Conservation (phyloP, 2,113 vertebrate species). For the Nesospiza acunhae region DNA sequence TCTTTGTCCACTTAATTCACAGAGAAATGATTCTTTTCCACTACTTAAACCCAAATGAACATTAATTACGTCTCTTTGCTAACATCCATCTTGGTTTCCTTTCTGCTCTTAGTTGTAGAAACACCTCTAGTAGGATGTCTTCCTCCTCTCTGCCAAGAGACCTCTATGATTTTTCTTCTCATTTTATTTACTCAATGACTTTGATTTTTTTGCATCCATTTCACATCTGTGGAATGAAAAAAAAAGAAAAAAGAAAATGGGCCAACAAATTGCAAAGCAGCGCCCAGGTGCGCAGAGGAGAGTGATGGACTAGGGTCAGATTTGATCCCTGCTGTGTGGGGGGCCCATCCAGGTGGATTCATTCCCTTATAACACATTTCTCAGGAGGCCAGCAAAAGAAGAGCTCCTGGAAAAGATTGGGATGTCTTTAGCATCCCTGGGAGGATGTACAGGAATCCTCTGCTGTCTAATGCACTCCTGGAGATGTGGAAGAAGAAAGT, state of each 20-base stretch:
- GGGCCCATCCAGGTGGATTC: neutral
- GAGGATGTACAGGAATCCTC: constrained; percentile 50
- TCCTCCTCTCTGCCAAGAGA: constrained; percentile 8
- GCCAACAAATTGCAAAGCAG: neutral
- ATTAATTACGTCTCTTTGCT: constrained; percentile 52
- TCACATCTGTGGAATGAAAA: neutral
- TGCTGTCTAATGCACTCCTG: constrained; percentile 18
- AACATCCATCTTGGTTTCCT: constrained; percentile 43
- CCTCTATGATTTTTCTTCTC: constrained; percentile 10
- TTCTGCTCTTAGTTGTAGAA: constrained; percentile 62
- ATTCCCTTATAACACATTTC: neutral
- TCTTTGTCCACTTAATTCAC: constrained; percentile 52
- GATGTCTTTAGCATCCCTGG: constrained; percentile 30
- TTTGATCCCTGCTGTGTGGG: neutral
- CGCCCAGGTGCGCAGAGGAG: neutral
- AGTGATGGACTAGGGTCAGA: neutral
- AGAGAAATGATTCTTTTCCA: constrained; percentile 35
- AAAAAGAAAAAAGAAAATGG: neutral
- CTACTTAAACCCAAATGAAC: constrained; percentile 62
- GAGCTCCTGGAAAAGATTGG: constrained; percentile 43
- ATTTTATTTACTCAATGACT: neutral
- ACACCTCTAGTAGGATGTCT: neutral
- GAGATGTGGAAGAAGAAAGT: constrained; percentile 24
- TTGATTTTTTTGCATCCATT: constrained; percentile 2
- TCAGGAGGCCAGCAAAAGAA: constrained; percentile 27